A percentile compares a stretch with the other conserved stretches of the same genome.
These are phyloP conservation scores for Dolichotis patagonum DNA, from an alignment of 2,113 vertebrate species.

Conservation along the genomic window DNA sequence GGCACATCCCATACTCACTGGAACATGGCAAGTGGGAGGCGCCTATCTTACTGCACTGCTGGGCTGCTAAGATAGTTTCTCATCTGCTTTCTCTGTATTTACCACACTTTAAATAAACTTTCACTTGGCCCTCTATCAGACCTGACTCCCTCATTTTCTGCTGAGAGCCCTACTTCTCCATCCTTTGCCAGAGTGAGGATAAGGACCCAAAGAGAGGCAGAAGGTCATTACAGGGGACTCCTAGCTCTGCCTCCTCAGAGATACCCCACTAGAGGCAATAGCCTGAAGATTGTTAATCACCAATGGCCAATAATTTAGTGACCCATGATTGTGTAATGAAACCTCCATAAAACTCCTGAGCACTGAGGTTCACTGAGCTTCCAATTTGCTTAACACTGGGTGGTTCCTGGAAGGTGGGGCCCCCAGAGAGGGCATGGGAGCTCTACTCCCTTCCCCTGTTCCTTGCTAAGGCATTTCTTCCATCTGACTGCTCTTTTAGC, in stretches of 20 bases:
- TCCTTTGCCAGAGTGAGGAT: not conserved
- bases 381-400: not conserved
- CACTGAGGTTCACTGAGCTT: not conserved
- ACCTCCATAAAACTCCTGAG: not conserved
- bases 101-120: not conserved
- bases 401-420: not conserved
- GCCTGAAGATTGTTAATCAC: not conserved
- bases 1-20: not conserved
- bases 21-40: not conserved
- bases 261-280: not conserved
- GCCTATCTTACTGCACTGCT: no score
- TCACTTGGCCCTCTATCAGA: not conserved
- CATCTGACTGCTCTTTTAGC: not conserved
- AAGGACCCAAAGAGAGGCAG: not conserved
- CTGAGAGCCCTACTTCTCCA: not conserved
- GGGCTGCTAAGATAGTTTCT: not conserved
- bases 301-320: not conserved
- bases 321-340: not conserved
- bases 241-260: not conserved
- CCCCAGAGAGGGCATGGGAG: not conserved
- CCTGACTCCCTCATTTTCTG: not conserved
- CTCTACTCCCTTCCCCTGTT: fast-evolving
- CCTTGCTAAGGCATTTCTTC: not conserved
- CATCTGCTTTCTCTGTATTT: not conserved
- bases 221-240: not conserved